Evolutionary conservation across 2,888 invertebrate species (phyloP).

Genomic region (Pogonocherus hispidulus): DNA sequence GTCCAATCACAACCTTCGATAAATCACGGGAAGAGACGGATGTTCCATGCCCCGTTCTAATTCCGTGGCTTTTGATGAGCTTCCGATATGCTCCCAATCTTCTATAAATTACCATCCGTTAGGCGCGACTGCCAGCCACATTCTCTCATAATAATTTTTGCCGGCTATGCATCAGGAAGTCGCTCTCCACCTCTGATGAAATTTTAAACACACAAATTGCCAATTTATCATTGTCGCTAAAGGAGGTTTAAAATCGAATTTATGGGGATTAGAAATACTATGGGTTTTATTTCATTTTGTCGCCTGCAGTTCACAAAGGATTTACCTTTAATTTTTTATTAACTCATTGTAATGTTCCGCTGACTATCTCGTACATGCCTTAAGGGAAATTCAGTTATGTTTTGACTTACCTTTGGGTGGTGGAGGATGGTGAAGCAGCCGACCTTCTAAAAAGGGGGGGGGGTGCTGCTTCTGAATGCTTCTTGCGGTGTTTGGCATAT

Average conservation of each 20-base stretch:
- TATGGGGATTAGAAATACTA: constrained; percentile 43
- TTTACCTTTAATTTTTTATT: no score
- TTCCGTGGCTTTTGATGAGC: constrained; percentile 66
- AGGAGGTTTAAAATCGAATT: constrained; percentile 48
- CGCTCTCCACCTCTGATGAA: constrained; percentile 42
- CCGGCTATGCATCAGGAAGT: constrained; percentile 47
- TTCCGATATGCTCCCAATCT: constrained; percentile 66
- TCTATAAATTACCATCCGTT: constrained; percentile 63
- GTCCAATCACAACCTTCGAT: constrained; percentile 56
- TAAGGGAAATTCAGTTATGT: no score
- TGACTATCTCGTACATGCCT: no score
- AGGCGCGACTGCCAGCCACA: constrained; percentile 54
- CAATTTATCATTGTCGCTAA: constrained; percentile 51
- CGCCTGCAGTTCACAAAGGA: no score
- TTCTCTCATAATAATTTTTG: constrained; percentile 60
- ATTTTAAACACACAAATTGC: constrained; percentile 52
- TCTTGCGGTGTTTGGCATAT: no score
- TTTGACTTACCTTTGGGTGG: no score
- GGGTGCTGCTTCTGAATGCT: no score
- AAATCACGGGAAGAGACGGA: constrained; percentile 61
- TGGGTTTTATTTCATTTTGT: constrained; percentile 26
- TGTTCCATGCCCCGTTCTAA: constrained; percentile 63
- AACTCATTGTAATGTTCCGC: no score
- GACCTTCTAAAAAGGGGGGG: no score
- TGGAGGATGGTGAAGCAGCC: no score